Evolutionary conservation across 2,888 invertebrate species (phyloP), one percentile per base, ranked within the genome.

Genomic region (Sarcophaga caerulescens): DNA sequence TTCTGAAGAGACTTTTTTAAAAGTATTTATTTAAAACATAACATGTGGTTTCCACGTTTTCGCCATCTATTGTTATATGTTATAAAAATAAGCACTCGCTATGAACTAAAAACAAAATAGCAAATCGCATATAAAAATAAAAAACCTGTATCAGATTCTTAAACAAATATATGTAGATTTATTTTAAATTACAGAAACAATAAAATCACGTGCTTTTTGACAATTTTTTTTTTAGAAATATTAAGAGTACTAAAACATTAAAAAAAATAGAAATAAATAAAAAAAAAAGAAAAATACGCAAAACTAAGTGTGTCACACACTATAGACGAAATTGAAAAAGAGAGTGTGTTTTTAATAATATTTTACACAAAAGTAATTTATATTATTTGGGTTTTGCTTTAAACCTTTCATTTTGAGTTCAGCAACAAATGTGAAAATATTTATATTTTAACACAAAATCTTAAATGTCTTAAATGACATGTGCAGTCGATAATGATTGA

Each of bases 11-110:
- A 21, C 12, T 12, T 23, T 19, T 10, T 21, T 21, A 62, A 11
- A 23, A 12, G 23, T 21, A 23, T 21, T 21, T 62, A 10, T 12
- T 62, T 62, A 21, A 62, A 23, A 12, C 8, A 21, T 21, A 62
- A 62, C 62, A 62, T 23, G 62, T 62, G 62, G 62, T 12, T 62
- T 11, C 62, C 62, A 62, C 62, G 62, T 21, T 62, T 62, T 62
- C 12, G 4, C 19, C 21, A 3, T 21, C 11, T 62, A 10, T 62
- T 62, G 21, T n/a, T n/a, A 57, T n/a, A 35, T 35, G 35, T 35
- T 35, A 35, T 35, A 35, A 35, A 35, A 35, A 35, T 35, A 35
- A 35, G 35, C 8, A 35, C 35, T 35, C 35, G 35, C 35, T 35
- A 35, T 35, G 6, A 8, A 35, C 8, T 35, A 35, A 35, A 35